Evolutionary conservation across 2,797 vertebrate genomes (phyloP).

Genomic region (Morus bassanus): DNA sequence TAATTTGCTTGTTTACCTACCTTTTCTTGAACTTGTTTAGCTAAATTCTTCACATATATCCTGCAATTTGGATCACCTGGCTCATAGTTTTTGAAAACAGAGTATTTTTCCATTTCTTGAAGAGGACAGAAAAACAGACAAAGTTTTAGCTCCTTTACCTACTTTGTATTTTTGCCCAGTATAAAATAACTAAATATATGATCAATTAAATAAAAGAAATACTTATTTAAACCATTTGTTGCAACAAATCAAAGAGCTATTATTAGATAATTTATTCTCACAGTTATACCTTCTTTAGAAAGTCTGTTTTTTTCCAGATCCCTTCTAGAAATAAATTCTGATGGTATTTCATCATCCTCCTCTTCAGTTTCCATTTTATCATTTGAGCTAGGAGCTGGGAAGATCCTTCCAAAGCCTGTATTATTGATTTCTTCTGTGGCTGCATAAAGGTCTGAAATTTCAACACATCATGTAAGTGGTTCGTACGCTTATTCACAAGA

Average conservation of each 20-base stretch:
- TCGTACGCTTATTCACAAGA: not conserved
- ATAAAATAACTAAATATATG: not conserved
- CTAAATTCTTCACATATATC: slow-evolving; percentile 97
- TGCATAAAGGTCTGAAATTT: slow-evolving; percentile 52
- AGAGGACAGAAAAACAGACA: slow-evolving; percentile 3
- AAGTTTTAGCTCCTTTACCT: not conserved
- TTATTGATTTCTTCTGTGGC: slow-evolving; percentile 44
- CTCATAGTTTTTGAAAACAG: slow-evolving; percentile 95
- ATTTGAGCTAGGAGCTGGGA: slow-evolving; percentile 79
- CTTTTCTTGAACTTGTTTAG: slow-evolving; percentile 95
- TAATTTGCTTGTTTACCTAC: slow-evolving; percentile 70
- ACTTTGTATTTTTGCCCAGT: not conserved
- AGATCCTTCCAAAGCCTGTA: slow-evolving; percentile 93
- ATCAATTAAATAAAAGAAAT: not conserved
- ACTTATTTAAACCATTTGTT: not conserved
- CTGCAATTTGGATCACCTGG: slow-evolving; percentile 96
- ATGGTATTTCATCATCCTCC: slow-evolving; percentile 83
- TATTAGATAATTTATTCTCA: not conserved
- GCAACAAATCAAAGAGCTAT: not conserved
- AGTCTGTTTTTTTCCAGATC: slow-evolving; percentile 91
- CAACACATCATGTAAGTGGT: not conserved
- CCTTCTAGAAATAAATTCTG: slow-evolving; percentile 89
- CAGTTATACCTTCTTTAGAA: slow-evolving; percentile 86
- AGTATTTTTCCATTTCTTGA: slow-evolving; percentile 92
- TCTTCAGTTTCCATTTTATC: slow-evolving; percentile 81